phyloP scores from a whole-genome alignment of 2,113 vertebrate species.

The Tachysurus fulvidraco region DNA sequence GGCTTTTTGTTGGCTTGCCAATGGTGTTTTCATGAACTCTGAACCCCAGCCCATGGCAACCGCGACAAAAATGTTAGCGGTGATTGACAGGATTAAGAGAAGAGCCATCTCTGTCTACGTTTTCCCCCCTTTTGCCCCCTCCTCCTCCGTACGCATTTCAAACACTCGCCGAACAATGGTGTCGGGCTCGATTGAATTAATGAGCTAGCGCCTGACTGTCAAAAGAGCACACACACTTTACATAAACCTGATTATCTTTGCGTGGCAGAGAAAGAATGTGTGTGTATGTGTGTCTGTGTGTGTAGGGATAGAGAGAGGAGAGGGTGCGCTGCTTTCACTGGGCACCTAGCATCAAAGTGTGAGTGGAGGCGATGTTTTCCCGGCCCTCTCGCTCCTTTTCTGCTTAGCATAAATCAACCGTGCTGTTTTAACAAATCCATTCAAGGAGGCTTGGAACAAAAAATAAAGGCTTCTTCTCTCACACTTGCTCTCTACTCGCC shows the following conservation, averaged over 20 bases:
- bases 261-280: conserved; percentile 89
- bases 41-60: conserved; percentile 97
- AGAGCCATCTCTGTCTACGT: conserved; percentile 59
- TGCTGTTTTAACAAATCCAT: conserved; percentile 93
- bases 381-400: conserved; percentile 75
- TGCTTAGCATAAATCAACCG: conserved; percentile 87
- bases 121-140: conserved; percentile 62
- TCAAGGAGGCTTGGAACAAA: conserved; percentile 72
- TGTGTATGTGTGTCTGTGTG: conserved; percentile 37
- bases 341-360: conserved; percentile 83
- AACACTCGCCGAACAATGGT: conserved; percentile 98
- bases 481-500: conserved; percentile 25
- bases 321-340: conserved; percentile 77
- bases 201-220: conserved; percentile 96
- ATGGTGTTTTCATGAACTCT: conserved; percentile 99
- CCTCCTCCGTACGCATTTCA: conserved; percentile 91
- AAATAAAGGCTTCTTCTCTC: conserved; percentile 74
- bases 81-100: conserved; percentile 99
- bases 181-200: conserved; percentile 99
- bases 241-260: conserved; percentile 99
- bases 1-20: conserved; percentile 97
- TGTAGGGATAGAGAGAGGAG: conserved; percentile 29
- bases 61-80: conserved; percentile 97
- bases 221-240: conserved; percentile 99
- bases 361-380: conserved; percentile 73